These are phyloP conservation scores for Lucifuga dentata DNA, from an alignment of 2,113 vertebrate species.

Conservation along the genomic window DNA sequence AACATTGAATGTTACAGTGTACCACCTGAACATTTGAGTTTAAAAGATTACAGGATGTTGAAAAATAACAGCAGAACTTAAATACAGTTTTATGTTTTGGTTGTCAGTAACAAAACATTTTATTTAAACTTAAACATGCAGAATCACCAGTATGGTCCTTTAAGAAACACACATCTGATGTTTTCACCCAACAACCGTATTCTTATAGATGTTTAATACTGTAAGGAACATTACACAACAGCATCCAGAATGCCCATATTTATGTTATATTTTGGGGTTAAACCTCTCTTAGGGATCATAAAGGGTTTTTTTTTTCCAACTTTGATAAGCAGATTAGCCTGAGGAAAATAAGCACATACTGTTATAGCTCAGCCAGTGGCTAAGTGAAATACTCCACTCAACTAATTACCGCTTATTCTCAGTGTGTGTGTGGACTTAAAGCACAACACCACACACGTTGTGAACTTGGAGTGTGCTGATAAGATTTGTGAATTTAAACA, in stretches of 20 bases:
- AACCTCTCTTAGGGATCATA: constrained; percentile 24
- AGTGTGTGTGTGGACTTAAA: background rate
- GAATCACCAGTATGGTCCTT: too few species aligned
- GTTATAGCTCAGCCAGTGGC: constrained; percentile 4
- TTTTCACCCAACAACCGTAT: background rate
- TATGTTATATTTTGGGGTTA: constrained; percentile 24
- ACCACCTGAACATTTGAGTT: too few species aligned
- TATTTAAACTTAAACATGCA: too few species aligned
- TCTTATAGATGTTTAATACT: background rate
- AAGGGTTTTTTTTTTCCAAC: constrained; percentile 33
- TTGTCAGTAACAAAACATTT: too few species aligned
- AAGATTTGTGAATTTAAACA: too few species aligned
- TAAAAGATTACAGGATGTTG: too few species aligned
- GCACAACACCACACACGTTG: background rate
- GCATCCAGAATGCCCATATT: background rate
- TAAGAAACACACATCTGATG: background rate
- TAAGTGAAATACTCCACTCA: constrained; percentile 11
- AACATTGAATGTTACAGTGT: too few species aligned
- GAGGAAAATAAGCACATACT: constrained; percentile 4
- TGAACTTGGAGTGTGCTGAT: too few species aligned
- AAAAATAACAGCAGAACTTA: too few species aligned
- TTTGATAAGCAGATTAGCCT: constrained; percentile 52
- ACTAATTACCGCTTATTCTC: constrained; percentile 23
- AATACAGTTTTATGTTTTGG: too few species aligned
- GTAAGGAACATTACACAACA: background rate